Base-by-base conservation (phyloP, 2,797 vertebrate genomes). In the Brachymystax lenok region DNA sequence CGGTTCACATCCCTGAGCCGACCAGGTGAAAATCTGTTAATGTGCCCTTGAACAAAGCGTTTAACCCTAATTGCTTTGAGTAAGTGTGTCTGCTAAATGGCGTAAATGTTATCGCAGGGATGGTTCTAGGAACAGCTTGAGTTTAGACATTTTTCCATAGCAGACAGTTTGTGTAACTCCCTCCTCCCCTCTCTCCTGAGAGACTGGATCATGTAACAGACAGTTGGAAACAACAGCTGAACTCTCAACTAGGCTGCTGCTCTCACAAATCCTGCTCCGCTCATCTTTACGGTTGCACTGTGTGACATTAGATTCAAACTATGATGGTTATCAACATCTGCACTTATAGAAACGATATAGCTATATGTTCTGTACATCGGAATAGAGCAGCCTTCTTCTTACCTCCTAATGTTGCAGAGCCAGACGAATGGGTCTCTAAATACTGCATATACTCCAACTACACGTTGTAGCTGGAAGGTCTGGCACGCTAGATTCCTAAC, bases 401-500 rank as follows among this genome's bases (percentile, higher is more conserved):
- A 10, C 54, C 4, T 19, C 5, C n/a, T 59, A 59, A 17, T 59
- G 4, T 21, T 4, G 6, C 2, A 59, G 1, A n/a, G 54, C n/a
- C 54, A n/a, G 19, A 13, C 19, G 2, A n/a, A 19, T 21, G 54
- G 2, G 19, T 59, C 54, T n/a, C 5, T 59, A 5, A 17, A 59
- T n/a, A 17, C 6, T 21, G 19, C 19, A 17, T 21, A 59, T 59
- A 59, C 54, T 59, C 17, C 17, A 19, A 59, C 19, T n/a, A 19
- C 17, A 59, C 54, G 54, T 19, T 19, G 17, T n/a, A 56, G 14
- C 54, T 59, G 54, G 17, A n/a, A 21, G 3, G 27, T 30, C 30
- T 33, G 10, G 14, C 14, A 67, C 68, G 16, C 21, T n/a, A 4
- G 16, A 59, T 30, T 51, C 75, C 83, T n/a, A 90, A 99, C 98